Percentiles rank a stretch among this genome's conserved stretches.
These are phyloP conservation scores for Tragopan temminckii DNA, from an alignment of 2,797 vertebrate species.

Conservation along the genomic window DNA sequence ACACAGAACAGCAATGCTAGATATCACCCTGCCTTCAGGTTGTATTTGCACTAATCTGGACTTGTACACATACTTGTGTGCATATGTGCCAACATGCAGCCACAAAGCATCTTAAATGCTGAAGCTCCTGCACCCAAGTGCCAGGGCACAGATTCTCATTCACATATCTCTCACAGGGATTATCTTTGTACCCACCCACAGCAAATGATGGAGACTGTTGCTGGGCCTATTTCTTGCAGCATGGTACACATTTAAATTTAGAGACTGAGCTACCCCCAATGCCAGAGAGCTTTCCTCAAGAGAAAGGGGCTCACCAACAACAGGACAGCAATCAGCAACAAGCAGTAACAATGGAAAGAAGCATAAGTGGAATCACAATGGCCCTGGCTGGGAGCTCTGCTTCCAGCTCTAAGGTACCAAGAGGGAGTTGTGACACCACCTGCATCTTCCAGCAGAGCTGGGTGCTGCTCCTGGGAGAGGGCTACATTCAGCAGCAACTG, in stretches of 20 bases:
- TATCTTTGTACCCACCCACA: neutral
- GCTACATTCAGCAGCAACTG: neutral
- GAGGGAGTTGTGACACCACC: neutral
- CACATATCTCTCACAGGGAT: neutral
- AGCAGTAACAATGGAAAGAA: neutral
- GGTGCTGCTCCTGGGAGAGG: neutral
- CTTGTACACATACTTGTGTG: neutral
- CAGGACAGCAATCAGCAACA: neutral
- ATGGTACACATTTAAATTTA: neutral
- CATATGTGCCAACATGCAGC: neutral
- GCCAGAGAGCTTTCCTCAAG: neutral
- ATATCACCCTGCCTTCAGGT: neutral
- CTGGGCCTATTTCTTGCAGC: neutral
- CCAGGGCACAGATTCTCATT: neutral
- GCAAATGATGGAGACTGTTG: neutral
- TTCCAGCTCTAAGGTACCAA: neutral
- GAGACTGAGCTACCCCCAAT: neutral
- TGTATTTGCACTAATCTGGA: neutral
- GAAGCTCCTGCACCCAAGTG: neutral
- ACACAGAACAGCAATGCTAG: neutral
- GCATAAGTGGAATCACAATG: accelerated
- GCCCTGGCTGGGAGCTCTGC: neutral
- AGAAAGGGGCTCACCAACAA: neutral
- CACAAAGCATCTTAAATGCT: neutral
- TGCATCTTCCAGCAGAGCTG: neutral